Evolutionary conservation across 2,797 vertebrate species (phyloP).

Genomic region (Sebastes diploproa): DNA sequence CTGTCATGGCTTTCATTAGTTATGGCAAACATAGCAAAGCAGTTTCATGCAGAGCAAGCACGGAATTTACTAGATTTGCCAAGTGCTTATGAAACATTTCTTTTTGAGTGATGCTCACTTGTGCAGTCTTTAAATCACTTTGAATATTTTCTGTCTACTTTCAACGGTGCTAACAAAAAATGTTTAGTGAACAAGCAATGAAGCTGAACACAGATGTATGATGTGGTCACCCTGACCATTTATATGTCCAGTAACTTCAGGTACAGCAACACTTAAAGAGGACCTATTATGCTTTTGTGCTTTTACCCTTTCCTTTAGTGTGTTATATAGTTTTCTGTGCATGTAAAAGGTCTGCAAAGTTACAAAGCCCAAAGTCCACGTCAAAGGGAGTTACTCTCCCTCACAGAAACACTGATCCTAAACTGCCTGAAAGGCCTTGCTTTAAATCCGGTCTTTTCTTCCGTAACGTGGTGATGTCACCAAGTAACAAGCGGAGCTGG

Average conservation of each 20-base stretch:
- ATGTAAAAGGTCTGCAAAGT: too few species aligned
- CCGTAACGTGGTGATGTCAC: too few species aligned
- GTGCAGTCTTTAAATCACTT: neutral
- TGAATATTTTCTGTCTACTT: neutral
- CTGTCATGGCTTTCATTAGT: slow-evolving; percentile 3
- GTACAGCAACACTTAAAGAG: neutral
- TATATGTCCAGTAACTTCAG: neutral
- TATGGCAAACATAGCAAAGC: slow-evolving; percentile 2
- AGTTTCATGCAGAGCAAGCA: neutral
- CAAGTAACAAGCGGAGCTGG: too few species aligned
- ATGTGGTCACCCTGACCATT: neutral
- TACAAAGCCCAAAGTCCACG: too few species aligned
- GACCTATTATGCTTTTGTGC: too few species aligned
- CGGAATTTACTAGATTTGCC: neutral
- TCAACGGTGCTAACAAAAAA: neutral
- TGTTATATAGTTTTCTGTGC: too few species aligned
- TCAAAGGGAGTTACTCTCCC: too few species aligned
- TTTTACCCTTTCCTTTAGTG: too few species aligned
- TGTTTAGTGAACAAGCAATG: neutral
- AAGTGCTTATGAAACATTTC: slow-evolving; percentile 9
- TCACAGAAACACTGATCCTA: rapidly evolving
- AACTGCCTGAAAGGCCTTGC: too few species aligned
- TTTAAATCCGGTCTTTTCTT: too few species aligned
- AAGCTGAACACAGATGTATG: neutral
- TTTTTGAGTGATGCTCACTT: neutral